Evolutionary conservation across 2,113 vertebrate genomes (phyloP), one percentile per base, ranked within the genome.

Genomic region (Triplophysa dalaica): DNA sequence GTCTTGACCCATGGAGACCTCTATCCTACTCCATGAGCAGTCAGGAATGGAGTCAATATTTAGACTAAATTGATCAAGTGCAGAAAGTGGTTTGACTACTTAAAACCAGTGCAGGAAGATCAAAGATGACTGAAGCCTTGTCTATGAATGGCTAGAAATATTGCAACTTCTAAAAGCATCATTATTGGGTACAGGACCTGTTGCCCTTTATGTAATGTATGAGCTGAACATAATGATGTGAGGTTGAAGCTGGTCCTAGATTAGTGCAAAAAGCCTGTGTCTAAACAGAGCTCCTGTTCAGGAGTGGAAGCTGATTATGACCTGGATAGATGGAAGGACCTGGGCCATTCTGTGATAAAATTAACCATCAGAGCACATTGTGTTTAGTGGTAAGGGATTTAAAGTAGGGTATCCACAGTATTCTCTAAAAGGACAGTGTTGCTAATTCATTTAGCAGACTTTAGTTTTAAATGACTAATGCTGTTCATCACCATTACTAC

Each of bases 311-410:
- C 75, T 78, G 76, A 62, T 65, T 33, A 63, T 78, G 78, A 81
- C 82, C 79, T 84, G 82, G 74, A 80, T 83, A 80, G 67, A 64
- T 77, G 78, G 12, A 67, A 52, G 56, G 54, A 84, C 69, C 75
- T 81, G 78, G 70, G 77, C 79, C 73, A 61, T 83, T 83, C 58
- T 67, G 16, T 11, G 75, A 67, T 81, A 84, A 81, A 84, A 74
- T 78, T 81, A 84, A 75, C 33, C 26, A 3, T 9, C 43, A 66
- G 74, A 64, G 83, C 70, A 84, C 75, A 63, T 74, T 75, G 58
- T 69, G 76, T 75, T 77, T 21, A 65, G 62, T 8, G 26, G 52
- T 52, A 9, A 75, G 21, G 29, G 67, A 3, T 75, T 63, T 63
- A 81, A 84, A 84, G 64, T 84, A 78, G 83, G 79, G 56, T 84